Evolutionary conservation across 1,140 invertebrate genomes (phyloP).

Genomic region (Cecropterus lyciades): DNA sequence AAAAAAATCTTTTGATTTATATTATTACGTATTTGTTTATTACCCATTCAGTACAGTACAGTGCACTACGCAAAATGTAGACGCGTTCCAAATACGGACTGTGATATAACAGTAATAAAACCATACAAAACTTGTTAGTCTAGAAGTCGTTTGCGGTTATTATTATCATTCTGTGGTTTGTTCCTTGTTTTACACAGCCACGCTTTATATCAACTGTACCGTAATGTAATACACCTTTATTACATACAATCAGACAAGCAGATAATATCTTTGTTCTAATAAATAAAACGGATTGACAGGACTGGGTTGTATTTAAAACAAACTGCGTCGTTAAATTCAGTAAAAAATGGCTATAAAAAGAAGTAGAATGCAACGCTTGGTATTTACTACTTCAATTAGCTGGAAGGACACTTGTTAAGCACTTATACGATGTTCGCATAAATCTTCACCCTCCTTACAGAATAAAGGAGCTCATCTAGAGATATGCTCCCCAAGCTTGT

Average conservation of each 20-base stretch:
- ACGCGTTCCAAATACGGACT: neutral
- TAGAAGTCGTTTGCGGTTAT: slow-evolving; percentile 17
- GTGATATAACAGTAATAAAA: slow-evolving; percentile 12
- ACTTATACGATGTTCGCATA: too few relatives aligned
- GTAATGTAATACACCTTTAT: too few relatives aligned
- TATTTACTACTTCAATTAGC: neutral
- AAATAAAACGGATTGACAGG: neutral
- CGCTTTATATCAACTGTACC: too few relatives aligned
- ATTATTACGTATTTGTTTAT: too few relatives aligned
- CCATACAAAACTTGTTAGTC: slow-evolving; percentile 3
- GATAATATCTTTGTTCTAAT: slow-evolving; percentile 12
- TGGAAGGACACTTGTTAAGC: neutral
- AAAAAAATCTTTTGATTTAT: too few relatives aligned
- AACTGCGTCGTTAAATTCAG: neutral
- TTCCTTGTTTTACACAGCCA: slow-evolving; percentile 14
- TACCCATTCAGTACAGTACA: too few relatives aligned
- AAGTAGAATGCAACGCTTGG: neutral
- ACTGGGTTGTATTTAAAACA: neutral
- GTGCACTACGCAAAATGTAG: neutral
- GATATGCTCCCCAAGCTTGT: too few relatives aligned
- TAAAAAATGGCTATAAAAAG: neutral
- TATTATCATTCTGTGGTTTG: slow-evolving; percentile 9
- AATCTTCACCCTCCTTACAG: too few relatives aligned
- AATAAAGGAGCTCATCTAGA: too few relatives aligned
- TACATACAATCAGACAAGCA: slow-evolving; percentile 15